A percentile compares a stretch with the other conserved stretches of the same genome.
These are phyloP conservation scores for Cremastinae sp. DNA, from an alignment of 2,888 invertebrate species.

Conservation along the genomic window DNA sequence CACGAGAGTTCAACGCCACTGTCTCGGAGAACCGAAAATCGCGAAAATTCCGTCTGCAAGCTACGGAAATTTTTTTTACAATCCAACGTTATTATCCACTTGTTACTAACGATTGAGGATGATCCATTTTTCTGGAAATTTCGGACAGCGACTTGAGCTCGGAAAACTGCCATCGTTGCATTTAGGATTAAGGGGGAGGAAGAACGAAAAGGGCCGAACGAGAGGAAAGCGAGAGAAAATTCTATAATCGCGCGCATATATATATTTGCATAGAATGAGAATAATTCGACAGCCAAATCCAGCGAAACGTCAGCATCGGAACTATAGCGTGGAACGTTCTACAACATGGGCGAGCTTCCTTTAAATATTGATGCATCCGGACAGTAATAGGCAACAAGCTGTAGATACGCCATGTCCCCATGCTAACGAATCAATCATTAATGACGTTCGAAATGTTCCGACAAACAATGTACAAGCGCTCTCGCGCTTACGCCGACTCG, in stretches of 20 bases:
- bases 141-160: too few relatives aligned
- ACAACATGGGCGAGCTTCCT: constrained; percentile 53
- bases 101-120: too few relatives aligned
- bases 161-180: too few relatives aligned
- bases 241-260: constrained; percentile 7
- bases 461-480: constrained; percentile 54
- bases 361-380: constrained; percentile 63
- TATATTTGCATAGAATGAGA: constrained; percentile 7
- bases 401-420: constrained; percentile 48
- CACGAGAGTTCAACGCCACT: not conserved
- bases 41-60: too few relatives aligned
- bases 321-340: constrained; percentile 4
- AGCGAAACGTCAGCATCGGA: constrained; percentile 14
- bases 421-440: constrained; percentile 63
- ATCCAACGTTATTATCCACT: too few relatives aligned
- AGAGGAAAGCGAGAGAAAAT: constrained; percentile 6
- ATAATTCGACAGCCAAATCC: constrained; percentile 34
- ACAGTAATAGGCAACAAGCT: constrained; percentile 63
- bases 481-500: constrained; percentile 40
- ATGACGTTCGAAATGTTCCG: constrained; percentile 62
- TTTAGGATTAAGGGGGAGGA: too few relatives aligned
- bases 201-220: constrained; percentile 15
- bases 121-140: too few relatives aligned
- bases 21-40: too few relatives aligned
- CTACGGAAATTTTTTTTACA: not conserved